Evolutionary conservation across 2,797 vertebrate genomes (phyloP), one percentile per base, ranked within the genome.

Genomic region (Acrocephalus scirpaceus): DNA sequence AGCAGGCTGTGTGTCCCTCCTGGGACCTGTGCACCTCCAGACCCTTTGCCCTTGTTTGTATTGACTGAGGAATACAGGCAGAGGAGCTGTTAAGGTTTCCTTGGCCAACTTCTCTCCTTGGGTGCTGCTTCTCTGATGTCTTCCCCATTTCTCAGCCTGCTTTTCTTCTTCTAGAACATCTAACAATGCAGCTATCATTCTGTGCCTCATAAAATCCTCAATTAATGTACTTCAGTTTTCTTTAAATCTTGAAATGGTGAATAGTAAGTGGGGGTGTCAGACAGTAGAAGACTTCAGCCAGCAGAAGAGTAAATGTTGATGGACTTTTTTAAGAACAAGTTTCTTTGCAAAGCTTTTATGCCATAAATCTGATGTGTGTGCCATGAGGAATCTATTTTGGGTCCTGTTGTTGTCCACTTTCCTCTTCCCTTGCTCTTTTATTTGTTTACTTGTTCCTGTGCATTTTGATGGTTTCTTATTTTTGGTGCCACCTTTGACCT

Each of bases 391-490:
- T 95, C 86, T 96, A 44, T 95, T 95, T 95, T 77, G 44, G 45
- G 30, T 90, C 25, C 27, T 79, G 27, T 42, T 88, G 57, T 74
- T 92, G 20, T 72, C 70, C 38, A 81, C 89, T 78, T 93, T 93
- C 50, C 51, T 88, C 44, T 72, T 95, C n/a, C 38, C 21, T 73
- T 32, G 26, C 36, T 81, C 42, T 67, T 91, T 34, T 77, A 36
- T 77, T 87, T 93, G 47, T 90, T 93, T 95, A 67, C 57, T 84
- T 76, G n/a, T 85, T 95, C 88, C 42, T 67, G 8, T 90, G 56
- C 70, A 62, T 82, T 93, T 83, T 73, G 76, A n/a, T 84, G 44
- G 29, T 42, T 91, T 76, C 36, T 73, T 92, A 34, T 76, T 91
- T 96, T 81, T 64, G 51, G n/a, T 76, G 32, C 34, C 48, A 38